Conservation (phyloP, 2,888 invertebrate genomes). For the Clunio marinus region DNA sequence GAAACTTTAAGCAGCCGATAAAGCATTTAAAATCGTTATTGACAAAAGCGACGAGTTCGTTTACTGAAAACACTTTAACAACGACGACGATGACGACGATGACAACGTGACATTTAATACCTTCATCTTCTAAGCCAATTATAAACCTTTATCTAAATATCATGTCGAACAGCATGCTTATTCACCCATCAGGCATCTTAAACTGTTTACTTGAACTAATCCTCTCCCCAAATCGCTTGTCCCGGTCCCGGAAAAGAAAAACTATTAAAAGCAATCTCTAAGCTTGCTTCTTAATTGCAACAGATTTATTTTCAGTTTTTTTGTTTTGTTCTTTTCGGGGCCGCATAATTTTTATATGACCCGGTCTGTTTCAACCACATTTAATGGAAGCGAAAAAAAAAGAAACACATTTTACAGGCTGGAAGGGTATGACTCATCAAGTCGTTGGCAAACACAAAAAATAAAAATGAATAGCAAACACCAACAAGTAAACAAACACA, state of each 20-base stretch:
- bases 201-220: too few species aligned
- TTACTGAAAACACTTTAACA: neutral
- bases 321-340: constrained; percentile 14
- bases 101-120: neutral
- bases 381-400: constrained; percentile 30
- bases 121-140: neutral
- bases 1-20: neutral
- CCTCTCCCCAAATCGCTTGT: neutral
- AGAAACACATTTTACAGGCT: too few species aligned
- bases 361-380: constrained; percentile 18
- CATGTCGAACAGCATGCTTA: neutral
- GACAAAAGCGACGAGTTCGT: neutral
- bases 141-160: neutral
- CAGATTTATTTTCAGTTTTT: constrained; percentile 10
- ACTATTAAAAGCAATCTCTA: neutral
- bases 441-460: constrained; percentile 17
- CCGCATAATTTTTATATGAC: neutral
- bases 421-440: constrained; percentile 25
- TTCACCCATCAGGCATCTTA: neutral
- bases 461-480: neutral
- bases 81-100: neutral
- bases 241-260: too few species aligned
- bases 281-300: constrained; percentile 19
- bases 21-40: neutral
- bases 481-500: neutral